Evolutionary conservation across 2,888 invertebrate genomes (phyloP), one percentile per base, ranked within the genome.

Genomic region (Agonopterix alstromeriana): DNA sequence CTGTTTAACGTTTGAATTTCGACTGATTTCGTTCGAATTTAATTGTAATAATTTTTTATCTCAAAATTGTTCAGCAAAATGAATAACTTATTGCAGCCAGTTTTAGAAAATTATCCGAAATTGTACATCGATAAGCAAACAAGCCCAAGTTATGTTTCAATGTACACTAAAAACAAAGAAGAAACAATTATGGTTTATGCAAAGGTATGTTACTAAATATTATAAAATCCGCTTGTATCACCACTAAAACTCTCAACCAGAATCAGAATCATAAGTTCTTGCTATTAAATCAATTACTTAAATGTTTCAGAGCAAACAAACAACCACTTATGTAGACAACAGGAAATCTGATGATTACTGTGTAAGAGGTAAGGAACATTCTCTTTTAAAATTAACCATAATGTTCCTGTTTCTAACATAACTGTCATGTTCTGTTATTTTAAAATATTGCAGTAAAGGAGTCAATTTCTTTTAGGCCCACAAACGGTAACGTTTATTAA

Each of bases 101-200:
- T 87, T 14, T n/a, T 63, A 54, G 69, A 81, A 45, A 66, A 45
- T 48, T 82, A 70, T 60, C 60, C 82, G 1, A 79, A 82, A 55
- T 70, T 67, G 52, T 53, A 53, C 43, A 58, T 85, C 46, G 74
- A 82, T 45, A 82, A 76, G 65, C 81, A 80, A 63, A 57, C 58
- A 48, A 69, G 73, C 51, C 82, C 87, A 1, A 86, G 73, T 57
- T 89, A 87, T 62, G 72, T 88, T 2, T 66, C 76, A 69, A 83
- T 87, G 67, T 85, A 73, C 49, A 73, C 77, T 11, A 82, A 77
- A 69, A 64, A 52, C 48, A 66, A 58, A 41, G 62, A 55, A 48
- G 85, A 88, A 50, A 59, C 84, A 35, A 54, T 80, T 12, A 51
- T 86, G 48, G 79, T 77, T 45, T 77, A 67, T 50, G 62, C 65